These are phyloP conservation scores for Nemoura dubitans DNA, from an alignment of 2,888 invertebrate genomes.

Conservation along the genomic window DNA sequence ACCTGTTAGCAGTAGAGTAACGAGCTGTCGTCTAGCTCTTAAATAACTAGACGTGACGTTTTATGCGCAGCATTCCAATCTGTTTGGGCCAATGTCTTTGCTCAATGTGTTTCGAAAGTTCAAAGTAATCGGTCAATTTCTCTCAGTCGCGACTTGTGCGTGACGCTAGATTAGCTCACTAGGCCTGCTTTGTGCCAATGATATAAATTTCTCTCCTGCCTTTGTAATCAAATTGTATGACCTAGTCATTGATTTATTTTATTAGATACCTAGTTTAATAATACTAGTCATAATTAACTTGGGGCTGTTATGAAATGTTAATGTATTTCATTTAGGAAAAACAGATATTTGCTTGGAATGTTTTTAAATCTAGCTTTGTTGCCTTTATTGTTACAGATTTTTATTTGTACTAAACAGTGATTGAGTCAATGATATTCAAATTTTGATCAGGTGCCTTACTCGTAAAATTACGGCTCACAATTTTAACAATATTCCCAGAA, in stretches of 20 bases:
- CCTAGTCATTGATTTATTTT: neutral
- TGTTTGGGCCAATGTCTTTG: neutral
- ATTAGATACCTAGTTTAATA: neutral
- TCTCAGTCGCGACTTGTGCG: neutral
- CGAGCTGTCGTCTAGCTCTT: neutral
- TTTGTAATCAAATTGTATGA: neutral
- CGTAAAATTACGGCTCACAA: neutral
- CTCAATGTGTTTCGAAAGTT: conserved; percentile 7
- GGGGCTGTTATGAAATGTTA: neutral
- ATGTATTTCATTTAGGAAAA: neutral
- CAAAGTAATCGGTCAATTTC: neutral
- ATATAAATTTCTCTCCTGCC: neutral
- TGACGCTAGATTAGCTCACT: neutral
- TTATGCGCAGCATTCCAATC: neutral
- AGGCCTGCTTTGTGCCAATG: neutral
- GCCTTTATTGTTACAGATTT: neutral
- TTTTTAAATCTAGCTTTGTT: neutral
- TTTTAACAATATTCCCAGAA: neutral
- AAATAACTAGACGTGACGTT: neutral
- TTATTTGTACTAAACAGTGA: neutral
- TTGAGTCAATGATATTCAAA: neutral
- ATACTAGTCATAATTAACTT: neutral
- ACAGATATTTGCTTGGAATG: neutral
- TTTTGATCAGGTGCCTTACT: neutral
- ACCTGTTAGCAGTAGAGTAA: neutral